Percentiles rank a stretch among this genome's conserved stretches.
Evolutionary conservation across 2,797 vertebrate species (phyloP).

Genomic region (Peromyscus aztecus): DNA sequence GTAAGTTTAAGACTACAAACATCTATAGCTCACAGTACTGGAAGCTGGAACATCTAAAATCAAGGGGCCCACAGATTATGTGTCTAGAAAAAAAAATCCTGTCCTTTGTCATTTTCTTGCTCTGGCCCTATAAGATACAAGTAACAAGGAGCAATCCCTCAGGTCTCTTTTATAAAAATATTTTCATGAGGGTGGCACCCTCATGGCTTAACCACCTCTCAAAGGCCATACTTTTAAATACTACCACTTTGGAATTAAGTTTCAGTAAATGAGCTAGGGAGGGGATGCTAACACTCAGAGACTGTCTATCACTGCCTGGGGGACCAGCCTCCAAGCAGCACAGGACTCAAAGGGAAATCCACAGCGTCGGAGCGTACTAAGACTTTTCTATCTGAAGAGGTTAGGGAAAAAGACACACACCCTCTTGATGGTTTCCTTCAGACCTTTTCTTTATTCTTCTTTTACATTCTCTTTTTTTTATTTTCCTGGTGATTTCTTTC

Average conservation of each 20-base stretch:
- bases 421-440: too few relatives aligned
- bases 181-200: not conserved
- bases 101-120: not conserved
- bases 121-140: not conserved
- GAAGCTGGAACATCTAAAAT: not conserved
- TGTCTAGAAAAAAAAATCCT: not conserved
- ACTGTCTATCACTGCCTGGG: too few relatives aligned
- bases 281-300: not conserved
- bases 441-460: too few relatives aligned
- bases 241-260: not conserved
- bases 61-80: not conserved
- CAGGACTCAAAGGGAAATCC: too few relatives aligned
- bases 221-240: too few relatives aligned
- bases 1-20: not conserved
- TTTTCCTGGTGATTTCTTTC: too few relatives aligned
- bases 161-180: not conserved
- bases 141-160: not conserved
- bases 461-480: too few relatives aligned
- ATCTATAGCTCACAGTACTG: not conserved
- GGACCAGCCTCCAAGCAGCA: too few relatives aligned
- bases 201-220: not conserved
- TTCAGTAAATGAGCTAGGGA: not conserved
- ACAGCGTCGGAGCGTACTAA: too few relatives aligned
- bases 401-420: too few relatives aligned
- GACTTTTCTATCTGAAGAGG: too few relatives aligned